These are phyloP conservation scores for Morbakka virulenta DNA, from an alignment of 30 jellyfish, hydroid and myxozoan species.

Conservation along the genomic window DNA sequence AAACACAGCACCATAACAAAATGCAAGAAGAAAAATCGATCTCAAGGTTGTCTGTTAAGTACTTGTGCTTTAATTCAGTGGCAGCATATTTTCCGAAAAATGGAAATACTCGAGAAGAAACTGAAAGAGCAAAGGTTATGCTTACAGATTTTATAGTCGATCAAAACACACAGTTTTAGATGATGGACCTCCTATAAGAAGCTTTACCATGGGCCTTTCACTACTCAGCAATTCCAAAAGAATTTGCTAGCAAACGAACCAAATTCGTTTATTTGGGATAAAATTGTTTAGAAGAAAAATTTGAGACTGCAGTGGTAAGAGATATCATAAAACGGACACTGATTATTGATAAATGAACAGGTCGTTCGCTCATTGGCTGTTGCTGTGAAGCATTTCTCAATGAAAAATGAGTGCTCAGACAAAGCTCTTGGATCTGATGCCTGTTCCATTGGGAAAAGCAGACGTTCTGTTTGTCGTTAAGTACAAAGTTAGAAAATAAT, in stretches of 20 bases:
- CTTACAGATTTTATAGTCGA: not conserved
- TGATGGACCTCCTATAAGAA: slow-evolving; percentile 5
- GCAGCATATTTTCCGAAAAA: slow-evolving; percentile 1
- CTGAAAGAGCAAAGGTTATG: not conserved
- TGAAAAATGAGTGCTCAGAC: slow-evolving; percentile 5
- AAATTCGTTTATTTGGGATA: not conserved
- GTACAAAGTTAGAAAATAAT: not conserved
- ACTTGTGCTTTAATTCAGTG: not conserved
- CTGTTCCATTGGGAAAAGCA: slow-evolving; percentile 5
- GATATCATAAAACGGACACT: not conserved
- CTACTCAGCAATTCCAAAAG: slow-evolving; percentile 3
- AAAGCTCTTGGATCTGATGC: not conserved
- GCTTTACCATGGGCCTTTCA: slow-evolving; percentile 4
- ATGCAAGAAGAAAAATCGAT: not conserved
- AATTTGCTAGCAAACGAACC: not conserved
- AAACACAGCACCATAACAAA: slow-evolving; percentile 3
- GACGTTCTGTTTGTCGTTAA: not conserved
- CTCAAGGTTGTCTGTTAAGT: not conserved
- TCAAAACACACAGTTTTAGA: no score
- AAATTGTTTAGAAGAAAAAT: not conserved
- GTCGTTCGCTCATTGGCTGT: slow-evolving; percentile 4
- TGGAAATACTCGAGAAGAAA: not conserved
- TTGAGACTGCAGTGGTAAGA: not conserved
- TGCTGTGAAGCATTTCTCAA: slow-evolving; percentile 3
- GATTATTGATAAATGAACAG: not conserved